Base-by-base conservation (phyloP, 2,888 invertebrate genomes). In the Lepidochitona cinerea region DNA sequence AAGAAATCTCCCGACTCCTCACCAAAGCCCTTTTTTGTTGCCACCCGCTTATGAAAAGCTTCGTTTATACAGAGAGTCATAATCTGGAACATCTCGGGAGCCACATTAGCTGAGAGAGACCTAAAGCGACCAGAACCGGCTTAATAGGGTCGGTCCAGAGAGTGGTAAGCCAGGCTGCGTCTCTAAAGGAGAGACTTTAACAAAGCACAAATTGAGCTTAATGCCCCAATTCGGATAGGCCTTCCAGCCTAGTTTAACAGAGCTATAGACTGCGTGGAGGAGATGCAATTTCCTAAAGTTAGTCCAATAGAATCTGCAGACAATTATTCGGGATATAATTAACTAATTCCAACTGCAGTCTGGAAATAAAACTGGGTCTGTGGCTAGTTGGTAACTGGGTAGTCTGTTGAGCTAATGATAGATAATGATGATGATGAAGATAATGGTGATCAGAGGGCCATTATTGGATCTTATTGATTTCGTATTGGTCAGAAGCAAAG, bases 381-480 rank as follows among this genome's bases (percentile, higher is more conserved):
- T 23, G 29, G 59, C 23, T 59, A 59, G 23, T 32, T 14, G 59
- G 59, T 59, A 29, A 23, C 59, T 49, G 18, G n/a, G 49, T 49
- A 18, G 49, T 49, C 49, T 49, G n/a, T 32, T 29, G 12, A 14
- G 59, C 59, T 59, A 59, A 59, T 59, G 59, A 26, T 29, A 59
- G 59, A 59, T 59, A 59, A 59, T 59, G 59, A 59, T 59, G 59
- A 23, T 59, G 59, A 59, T 59, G 59, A 59, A 59, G 59, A 59
- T 59, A 59, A 59, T 59, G 59, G 59, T 59, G 59, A 59, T 59
- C 26, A 59, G 59, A 32, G 14, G 59, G 59, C 29, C 59, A 29
- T 59, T 59, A 59, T 59, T 59, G 59, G 59, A 59, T 59, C 59
- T 59, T 59, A 59, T 59, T 59, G 59, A 59, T 59, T 29, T 59